Evolutionary conservation across 2,113 vertebrate genomes (phyloP), one percentile per base, ranked within the genome.

Genomic region (Dipodomys ordii): DNA sequence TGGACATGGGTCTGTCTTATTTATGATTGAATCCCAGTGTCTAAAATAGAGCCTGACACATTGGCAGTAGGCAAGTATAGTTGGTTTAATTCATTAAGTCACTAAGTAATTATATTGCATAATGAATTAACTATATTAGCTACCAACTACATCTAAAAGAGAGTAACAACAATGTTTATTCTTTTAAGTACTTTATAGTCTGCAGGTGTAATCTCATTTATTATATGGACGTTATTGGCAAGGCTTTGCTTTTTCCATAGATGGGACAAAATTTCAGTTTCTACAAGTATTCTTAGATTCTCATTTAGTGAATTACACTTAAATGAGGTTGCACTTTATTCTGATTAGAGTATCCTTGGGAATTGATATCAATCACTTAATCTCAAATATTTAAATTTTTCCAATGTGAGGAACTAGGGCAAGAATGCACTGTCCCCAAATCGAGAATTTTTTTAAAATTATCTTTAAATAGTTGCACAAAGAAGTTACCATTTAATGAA

Each of bases 61-160:
- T 25, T 88, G 44, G 76, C 30, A 94, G 20, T 46, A 16, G 23
- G 81, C 81, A 81, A 90, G 68, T 74, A 85, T 25, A 64, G 10
- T 81, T 25, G 49, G 27, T 27, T 86, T 87, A 79, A 92, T 68
- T 90, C 53, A 39, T 87, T 92, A 79, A 72, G 18, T 64, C 83
- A 83, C 67, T 84, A 87, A 69, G 27, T 46, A 79, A 77, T 83
- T 83, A 68, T 71, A 23, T 65, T 65, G 13, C 46, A 6, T 81
- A 39, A 57, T 80, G 23, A 13, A 81, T 32, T 90, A 74, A 84
- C 46, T 80, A n/a, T 6, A 74, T 79, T 39, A 81, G 30, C 71
- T 79, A 73, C 3, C 20, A 87, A 74, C 16, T 87, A 23, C 68
- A 73, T 7, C 23, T 53, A 83, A 62, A 83, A 89, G 72, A 92